phyloP scores from a whole-genome alignment of 2,888 invertebrate genomes.

The Nephrotoma appendiculata region DNA sequence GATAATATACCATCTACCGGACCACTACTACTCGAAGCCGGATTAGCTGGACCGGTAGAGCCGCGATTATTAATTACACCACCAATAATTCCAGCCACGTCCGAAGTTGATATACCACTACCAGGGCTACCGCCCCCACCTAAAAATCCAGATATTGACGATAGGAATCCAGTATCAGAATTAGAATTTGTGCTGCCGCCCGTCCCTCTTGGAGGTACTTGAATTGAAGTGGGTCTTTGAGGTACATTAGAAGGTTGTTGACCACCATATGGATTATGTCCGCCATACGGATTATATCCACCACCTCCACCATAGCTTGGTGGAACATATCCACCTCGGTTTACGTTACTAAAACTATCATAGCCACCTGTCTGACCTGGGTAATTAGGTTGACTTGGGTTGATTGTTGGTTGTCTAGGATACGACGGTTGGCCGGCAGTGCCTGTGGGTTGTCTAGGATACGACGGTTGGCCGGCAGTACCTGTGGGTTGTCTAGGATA shows the following conservation, averaged over 20 bases:
- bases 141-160: conserved; percentile 4
- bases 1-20: not conserved
- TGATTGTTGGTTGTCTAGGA: conserved; percentile 7
- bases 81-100: conserved; percentile 19
- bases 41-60: not conserved
- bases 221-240: conserved; percentile 13
- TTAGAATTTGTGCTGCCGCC: not conserved
- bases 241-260: not conserved
- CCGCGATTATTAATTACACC: not conserved
- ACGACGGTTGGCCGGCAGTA: not conserved
- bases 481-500: not conserved
- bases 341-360: conserved; percentile 19
- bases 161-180: not conserved
- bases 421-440: not conserved
- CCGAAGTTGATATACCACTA: conserved; percentile 22
- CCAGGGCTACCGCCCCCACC: conserved; percentile 22
- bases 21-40: not conserved
- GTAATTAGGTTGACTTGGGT: conserved; percentile 13
- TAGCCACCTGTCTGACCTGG: conserved; percentile 20
- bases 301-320: conserved; percentile 14
- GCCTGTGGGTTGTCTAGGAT: not conserved
- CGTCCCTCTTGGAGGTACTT: not conserved
- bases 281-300: conserved; percentile 20
- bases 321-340: conserved; percentile 23
- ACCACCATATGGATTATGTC: conserved; percentile 1